Evolutionary conservation across 37 sponge, comb jelly and placozoan genomes (phyloP).

Genomic region (Chondrosia reniformis): DNA sequence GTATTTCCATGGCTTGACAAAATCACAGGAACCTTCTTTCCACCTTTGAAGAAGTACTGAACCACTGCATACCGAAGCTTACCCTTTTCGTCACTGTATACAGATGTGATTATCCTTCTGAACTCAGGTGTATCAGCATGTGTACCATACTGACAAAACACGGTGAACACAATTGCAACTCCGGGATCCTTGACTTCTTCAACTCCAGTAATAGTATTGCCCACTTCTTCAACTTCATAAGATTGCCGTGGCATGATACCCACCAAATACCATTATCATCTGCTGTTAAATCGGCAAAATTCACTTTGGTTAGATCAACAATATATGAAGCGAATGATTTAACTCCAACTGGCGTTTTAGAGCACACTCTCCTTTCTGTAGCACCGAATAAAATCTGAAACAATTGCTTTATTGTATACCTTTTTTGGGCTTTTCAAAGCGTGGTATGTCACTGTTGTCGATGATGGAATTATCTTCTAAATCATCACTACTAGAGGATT

Average conservation of each 20-base stretch:
- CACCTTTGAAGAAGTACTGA: neutral
- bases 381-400: neutral
- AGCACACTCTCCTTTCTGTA: slow-evolving; percentile 3
- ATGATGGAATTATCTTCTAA: neutral
- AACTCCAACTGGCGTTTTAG: slow-evolving; percentile 19
- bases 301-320: slow-evolving; percentile 1
- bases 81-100: neutral
- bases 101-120: neutral
- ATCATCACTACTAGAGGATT: neutral
- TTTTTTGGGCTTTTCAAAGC: neutral
- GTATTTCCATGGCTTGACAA: neutral
- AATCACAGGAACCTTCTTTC: neutral
- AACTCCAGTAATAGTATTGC: neutral
- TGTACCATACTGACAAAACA: neutral
- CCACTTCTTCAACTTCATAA: neutral
- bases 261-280: slow-evolving; percentile 38
- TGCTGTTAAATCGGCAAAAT: slow-evolving; percentile 15
- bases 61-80: neutral
- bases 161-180: neutral
- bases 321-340: slow-evolving; percentile 5
- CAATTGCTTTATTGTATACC: neutral
- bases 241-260: slow-evolving; percentile 15
- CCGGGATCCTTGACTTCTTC: neutral
- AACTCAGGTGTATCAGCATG: neutral
- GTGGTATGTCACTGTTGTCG: neutral